Conservation (phyloP, 2,888 invertebrate species). For the Scaptomyza flava region DNA sequence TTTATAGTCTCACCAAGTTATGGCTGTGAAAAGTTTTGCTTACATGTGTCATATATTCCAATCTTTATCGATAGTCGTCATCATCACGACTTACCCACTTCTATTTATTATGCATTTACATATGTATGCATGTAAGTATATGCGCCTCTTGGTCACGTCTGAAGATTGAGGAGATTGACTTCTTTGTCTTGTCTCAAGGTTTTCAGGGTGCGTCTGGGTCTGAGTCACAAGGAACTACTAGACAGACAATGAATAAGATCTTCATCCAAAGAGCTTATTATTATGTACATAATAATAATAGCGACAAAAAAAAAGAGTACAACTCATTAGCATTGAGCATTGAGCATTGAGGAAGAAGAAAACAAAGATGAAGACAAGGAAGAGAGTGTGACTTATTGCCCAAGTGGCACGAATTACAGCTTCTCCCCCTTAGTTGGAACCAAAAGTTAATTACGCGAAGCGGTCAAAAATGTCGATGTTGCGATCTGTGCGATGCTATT, state of each 20-base stretch:
- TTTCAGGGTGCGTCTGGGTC: conserved; percentile 34
- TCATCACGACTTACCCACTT: background rate
- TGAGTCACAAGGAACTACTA: conserved; percentile 40
- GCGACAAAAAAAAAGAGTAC: background rate
- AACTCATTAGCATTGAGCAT: conserved; percentile 19
- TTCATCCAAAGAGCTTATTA: background rate
- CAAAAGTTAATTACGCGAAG: conserved; percentile 33
- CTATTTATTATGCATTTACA: background rate
- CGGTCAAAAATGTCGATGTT: conserved; percentile 41
- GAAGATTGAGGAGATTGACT: background rate
- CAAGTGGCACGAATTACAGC: conserved; percentile 50
- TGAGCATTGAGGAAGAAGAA: background rate
- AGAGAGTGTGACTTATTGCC: conserved; percentile 30
- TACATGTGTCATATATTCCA: background rate
- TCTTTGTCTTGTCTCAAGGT: conserved; percentile 41
- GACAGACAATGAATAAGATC: conserved; percentile 53
- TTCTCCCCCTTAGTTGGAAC: conserved; percentile 12
- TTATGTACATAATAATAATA: background rate
- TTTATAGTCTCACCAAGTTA: too few species aligned
- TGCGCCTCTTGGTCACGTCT: conserved; percentile 17
- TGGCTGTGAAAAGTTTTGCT: too few species aligned
- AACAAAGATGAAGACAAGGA: conserved; percentile 18
- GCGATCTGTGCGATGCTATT: conserved; percentile 5
- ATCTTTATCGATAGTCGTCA: background rate
- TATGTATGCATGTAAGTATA: background rate